A percentile compares a stretch with the other conserved stretches of the same genome.
Conservation (phyloP, 2,888 invertebrate genomes). For the Cerastis rubricosa region DNA sequence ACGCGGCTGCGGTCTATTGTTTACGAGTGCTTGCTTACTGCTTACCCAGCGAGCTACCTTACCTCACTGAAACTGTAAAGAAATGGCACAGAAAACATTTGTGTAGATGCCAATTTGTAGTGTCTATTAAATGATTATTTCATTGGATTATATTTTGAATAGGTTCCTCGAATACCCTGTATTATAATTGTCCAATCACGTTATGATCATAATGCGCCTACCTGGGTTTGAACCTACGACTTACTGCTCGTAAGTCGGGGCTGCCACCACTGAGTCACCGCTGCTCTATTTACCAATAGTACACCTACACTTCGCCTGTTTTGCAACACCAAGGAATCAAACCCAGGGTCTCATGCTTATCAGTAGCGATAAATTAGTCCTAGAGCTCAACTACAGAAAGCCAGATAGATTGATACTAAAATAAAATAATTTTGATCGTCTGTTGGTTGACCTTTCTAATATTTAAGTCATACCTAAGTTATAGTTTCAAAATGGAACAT, state of each 20-base stretch:
- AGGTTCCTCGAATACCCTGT: background rate
- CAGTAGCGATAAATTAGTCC: background rate
- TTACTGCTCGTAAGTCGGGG: no score
- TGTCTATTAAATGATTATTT: background rate
- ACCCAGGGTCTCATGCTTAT: background rate
- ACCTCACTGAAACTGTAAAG: background rate
- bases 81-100: background rate
- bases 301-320: background rate
- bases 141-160: background rate
- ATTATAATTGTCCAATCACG: background rate
- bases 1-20: conserved; percentile 31
- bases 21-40: no score
- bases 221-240: no score
- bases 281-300: no score
- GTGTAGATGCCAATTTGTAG: background rate
- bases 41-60: background rate
- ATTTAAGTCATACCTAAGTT: background rate
- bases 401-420: no score
- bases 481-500: background rate
- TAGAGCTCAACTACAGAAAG: no score
- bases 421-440: background rate
- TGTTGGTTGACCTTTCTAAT: background rate
- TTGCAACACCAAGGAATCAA: background rate
- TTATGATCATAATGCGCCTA: no score
- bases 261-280: no score